Evolutionary conservation across 2,888 invertebrate genomes (phyloP), one percentile per base, ranked within the genome.

Genomic region (Shargacucullia verbasci): DNA sequence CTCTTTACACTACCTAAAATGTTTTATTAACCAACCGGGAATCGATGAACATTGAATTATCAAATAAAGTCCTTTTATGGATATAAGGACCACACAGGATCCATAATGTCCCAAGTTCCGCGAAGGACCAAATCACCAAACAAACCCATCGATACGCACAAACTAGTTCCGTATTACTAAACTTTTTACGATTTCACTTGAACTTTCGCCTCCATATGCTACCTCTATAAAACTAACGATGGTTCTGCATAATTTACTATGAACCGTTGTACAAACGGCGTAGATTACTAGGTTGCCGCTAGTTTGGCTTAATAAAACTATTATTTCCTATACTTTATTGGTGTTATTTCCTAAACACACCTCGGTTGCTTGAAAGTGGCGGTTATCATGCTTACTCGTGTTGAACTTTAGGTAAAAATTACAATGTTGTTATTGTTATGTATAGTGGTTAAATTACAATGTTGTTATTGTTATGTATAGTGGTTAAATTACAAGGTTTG

Each of bases 181-280:
- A 74, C 66, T 76, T 74, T 74, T 70, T 76, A 74, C 60, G 70
- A 67, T 59, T 50, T 60, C 68, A 55, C 70, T 73, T 56, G 40
- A 66, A 73, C 60, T 74, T 65, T 46, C 52, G 35, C 45, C 12
- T 52, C 59, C 76, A 60, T 47, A 70, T 70, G 62, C 37, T 64
- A 58, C 56, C 46, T 38, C 43, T n/a, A 63, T 74, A 74, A 74
- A 72, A 69, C 56, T 60, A 64, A 50, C 37, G 41, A 54, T 54
- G 64, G 69, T 73, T 58, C 52, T 69, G 60, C 59, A 53, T 75
- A 75, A 75, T 69, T 75, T 64, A 61, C 65, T 71, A 50, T 39
- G 52, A 65, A 37, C 66, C 71, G 20, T 64, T 64, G 45, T 49
- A 41, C 31, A 52, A 25, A 35, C 45, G 39, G 39, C 40, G 40